Evolutionary conservation across 1,140 invertebrate genomes (phyloP).

Genomic region (Bathynomus jamesi): DNA sequence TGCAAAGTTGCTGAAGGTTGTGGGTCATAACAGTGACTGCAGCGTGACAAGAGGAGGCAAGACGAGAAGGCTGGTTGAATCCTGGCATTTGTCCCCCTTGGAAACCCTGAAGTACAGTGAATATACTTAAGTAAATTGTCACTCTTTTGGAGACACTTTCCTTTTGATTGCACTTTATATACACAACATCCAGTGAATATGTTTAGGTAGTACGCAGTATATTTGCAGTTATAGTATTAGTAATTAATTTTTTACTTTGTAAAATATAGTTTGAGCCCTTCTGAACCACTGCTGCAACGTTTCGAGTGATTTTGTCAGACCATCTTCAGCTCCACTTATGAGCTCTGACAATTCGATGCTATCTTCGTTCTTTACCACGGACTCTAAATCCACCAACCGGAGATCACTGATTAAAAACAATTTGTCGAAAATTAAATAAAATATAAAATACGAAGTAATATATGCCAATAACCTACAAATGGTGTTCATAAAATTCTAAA

Average conservation of each 20-base stretch:
- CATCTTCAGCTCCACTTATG: constrained; percentile 46
- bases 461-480: too few species aligned
- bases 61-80: constrained; percentile 53
- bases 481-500: background rate
- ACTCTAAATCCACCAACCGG: constrained; percentile 49
- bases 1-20: constrained; percentile 57
- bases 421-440: too few species aligned
- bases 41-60: constrained; percentile 72
- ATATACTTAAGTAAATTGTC: background rate
- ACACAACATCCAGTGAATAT: constrained; percentile 45
- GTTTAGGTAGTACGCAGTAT: constrained; percentile 47
- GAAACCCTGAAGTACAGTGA: constrained; percentile 49
- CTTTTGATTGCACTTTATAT: constrained; percentile 34
- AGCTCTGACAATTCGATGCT: constrained; percentile 52
- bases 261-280: constrained; percentile 51
- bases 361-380: constrained; percentile 45
- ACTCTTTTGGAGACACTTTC: background rate
- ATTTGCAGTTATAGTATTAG: constrained; percentile 41
- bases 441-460: too few species aligned
- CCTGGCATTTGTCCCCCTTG: constrained; percentile 66
- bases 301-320: background rate
- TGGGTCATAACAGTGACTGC: constrained; percentile 76
- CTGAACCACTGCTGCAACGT: constrained; percentile 50
- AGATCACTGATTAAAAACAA: constrained; percentile 44
- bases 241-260: constrained; percentile 39